Conservation (phyloP, 2,113 vertebrate genomes). For the Martes martes region DNA sequence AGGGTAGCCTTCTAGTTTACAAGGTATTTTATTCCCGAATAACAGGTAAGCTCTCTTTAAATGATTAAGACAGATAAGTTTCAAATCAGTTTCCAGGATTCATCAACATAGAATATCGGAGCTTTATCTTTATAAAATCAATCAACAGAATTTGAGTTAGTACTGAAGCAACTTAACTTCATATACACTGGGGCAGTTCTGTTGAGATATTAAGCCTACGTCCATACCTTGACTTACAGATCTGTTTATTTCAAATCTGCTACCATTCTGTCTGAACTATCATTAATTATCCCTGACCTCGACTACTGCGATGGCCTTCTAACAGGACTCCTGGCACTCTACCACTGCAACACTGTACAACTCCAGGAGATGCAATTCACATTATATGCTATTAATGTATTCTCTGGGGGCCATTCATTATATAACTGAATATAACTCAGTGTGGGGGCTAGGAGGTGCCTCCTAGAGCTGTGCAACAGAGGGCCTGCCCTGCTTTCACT, state of each 20-base stretch:
- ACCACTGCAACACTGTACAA: not conserved
- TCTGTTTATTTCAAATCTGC: not conserved
- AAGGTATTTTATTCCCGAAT: conserved; percentile 19
- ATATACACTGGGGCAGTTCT: not conserved
- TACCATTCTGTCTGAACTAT: not conserved
- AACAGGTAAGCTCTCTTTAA: not conserved
- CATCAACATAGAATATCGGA: not conserved
- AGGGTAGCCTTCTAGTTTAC: not conserved
- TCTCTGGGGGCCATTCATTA: not conserved
- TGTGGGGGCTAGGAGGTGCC: not conserved
- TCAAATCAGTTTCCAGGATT: conserved; percentile 7
- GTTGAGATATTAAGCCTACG: not conserved
- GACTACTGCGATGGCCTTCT: not conserved
- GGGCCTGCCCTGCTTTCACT: not conserved
- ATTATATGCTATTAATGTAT: not conserved
- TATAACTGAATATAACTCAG: not conserved
- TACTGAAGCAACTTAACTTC: not conserved
- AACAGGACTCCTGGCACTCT: not conserved
- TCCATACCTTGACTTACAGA: not conserved
- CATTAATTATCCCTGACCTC: not conserved
- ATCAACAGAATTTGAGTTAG: not conserved
- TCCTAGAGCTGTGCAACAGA: not conserved
- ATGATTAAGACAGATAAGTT: conserved; percentile 16
- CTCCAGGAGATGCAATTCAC: not conserved
- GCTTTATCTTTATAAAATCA: not conserved